Conservation (phyloP, 2,113 vertebrate species). For the Ornithorhynchus anatinus region DNA sequence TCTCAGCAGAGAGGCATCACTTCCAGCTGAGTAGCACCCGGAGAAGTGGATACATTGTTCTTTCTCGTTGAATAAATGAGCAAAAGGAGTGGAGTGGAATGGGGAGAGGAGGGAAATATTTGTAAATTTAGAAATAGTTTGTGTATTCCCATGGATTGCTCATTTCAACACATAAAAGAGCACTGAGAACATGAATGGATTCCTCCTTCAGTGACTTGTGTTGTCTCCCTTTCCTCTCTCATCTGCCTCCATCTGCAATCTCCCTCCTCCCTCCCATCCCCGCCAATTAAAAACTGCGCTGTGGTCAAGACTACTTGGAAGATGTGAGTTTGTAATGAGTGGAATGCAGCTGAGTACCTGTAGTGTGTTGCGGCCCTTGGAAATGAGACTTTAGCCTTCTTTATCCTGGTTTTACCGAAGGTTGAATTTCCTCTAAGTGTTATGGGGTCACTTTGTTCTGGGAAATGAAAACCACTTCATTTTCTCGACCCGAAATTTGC, state of each 20-base stretch:
- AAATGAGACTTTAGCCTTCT: background rate
- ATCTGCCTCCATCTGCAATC: background rate
- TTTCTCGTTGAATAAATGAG: conserved; percentile 35
- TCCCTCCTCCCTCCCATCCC: too few relatives aligned
- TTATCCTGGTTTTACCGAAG: rapidly evolving
- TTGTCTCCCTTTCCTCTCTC: background rate
- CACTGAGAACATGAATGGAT: background rate
- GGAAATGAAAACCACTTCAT: background rate
- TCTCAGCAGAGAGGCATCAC: conserved; percentile 7
- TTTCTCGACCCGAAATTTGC: background rate
- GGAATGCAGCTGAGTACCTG: background rate
- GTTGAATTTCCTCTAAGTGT: background rate
- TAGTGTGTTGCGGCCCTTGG: background rate
- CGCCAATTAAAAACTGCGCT: too few relatives aligned
- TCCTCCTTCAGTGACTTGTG: background rate
- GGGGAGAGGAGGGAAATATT: conserved; percentile 13
- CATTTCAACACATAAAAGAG: background rate
- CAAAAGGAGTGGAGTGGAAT: conserved; percentile 19
- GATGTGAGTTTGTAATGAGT: rapidly evolving
- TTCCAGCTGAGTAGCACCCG: background rate
- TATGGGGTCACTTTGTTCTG: background rate
- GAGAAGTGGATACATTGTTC: conserved; percentile 37
- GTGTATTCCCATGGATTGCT: conserved; percentile 29
- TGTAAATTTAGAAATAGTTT: conserved; percentile 49
- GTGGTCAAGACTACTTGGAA: background rate